Percentiles rank a stretch among this genome's conserved stretches.
phyloP scores from a whole-genome alignment of 2,888 invertebrate species.

The Tuta absoluta region DNA sequence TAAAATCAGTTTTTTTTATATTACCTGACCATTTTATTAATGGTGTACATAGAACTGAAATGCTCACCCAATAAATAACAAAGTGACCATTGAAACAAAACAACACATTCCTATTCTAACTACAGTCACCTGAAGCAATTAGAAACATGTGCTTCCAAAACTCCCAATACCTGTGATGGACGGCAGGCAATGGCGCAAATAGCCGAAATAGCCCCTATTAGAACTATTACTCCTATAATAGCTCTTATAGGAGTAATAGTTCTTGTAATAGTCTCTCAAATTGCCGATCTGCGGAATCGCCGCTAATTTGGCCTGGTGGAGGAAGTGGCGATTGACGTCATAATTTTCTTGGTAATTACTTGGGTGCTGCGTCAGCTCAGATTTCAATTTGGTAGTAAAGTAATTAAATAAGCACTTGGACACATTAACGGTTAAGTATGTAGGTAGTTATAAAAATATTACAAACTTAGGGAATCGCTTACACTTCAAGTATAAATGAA shows the following conservation, averaged over 20 bases:
- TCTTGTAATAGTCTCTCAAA: slow-evolving; percentile 50
- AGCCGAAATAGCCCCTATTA: slow-evolving; percentile 53
- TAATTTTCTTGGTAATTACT: slow-evolving; percentile 12
- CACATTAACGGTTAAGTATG: neutral
- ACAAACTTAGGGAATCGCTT: too few species aligned
- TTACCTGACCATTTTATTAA: too few species aligned
- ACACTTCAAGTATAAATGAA: too few species aligned
- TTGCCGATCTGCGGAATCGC: slow-evolving; percentile 51
- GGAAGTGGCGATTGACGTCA: slow-evolving; percentile 1
- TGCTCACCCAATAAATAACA: neutral
- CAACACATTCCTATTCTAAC: neutral
- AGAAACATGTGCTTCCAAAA: slow-evolving; percentile 39
- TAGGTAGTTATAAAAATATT: neutral
- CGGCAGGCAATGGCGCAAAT: slow-evolving; percentile 31
- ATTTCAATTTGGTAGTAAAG: neutral
- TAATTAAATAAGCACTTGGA: neutral
- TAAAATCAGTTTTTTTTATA: too few species aligned
- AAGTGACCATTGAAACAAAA: neutral
- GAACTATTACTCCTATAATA: slow-evolving; percentile 24
- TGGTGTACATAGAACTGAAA: neutral
- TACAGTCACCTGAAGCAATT: slow-evolving; percentile 24
- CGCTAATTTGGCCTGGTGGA: slow-evolving; percentile 44
- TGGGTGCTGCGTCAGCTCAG: neutral
- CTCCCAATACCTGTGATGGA: slow-evolving; percentile 38
- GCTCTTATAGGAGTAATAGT: slow-evolving; percentile 47